These are phyloP conservation scores for Drepana falcataria DNA, from an alignment of 2,888 invertebrate species.

Conservation along the genomic window DNA sequence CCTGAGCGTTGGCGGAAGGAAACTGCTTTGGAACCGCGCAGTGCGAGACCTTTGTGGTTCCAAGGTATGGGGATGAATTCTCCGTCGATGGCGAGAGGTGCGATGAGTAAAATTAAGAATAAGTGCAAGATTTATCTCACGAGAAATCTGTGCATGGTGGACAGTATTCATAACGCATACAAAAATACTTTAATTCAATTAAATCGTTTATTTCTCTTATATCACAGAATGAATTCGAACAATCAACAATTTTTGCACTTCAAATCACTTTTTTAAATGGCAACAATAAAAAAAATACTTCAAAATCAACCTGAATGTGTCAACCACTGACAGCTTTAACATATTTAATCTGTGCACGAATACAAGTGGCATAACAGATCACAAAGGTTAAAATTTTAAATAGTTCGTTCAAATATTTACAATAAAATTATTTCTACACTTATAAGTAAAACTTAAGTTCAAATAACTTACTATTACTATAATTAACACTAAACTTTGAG, in stretches of 20 bases:
- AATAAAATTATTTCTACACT: slow-evolving; percentile 4
- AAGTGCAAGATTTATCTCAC: too few species aligned
- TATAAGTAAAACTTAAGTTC: slow-evolving; percentile 32
- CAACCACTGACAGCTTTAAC: not conserved
- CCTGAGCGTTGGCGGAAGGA: too few species aligned
- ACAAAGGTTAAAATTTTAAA: not conserved
- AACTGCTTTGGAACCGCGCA: too few species aligned
- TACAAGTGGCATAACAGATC: too few species aligned
- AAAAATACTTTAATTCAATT: too few species aligned
- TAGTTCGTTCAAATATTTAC: not conserved
- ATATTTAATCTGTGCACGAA: not conserved
- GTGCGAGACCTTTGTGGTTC: too few species aligned
- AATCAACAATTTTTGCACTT: slow-evolving; percentile 23
- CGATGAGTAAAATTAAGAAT: too few species aligned
- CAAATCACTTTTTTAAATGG: slow-evolving; percentile 9
- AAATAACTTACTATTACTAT: slow-evolving; percentile 38
- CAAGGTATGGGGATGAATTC: too few species aligned
- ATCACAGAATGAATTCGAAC: slow-evolving; percentile 35
- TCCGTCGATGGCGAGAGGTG: too few species aligned
- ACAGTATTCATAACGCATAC: too few species aligned
- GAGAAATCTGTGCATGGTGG: too few species aligned
- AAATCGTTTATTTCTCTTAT: slow-evolving; percentile 22
- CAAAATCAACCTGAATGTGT: not conserved
- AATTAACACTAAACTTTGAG: slow-evolving; percentile 4
- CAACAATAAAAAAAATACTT: slow-evolving; percentile 9